Evolutionary conservation across 2,113 vertebrate species (phyloP), one percentile per base, ranked within the genome.

Genomic region (Leptobrachium ailaonicum): DNA sequence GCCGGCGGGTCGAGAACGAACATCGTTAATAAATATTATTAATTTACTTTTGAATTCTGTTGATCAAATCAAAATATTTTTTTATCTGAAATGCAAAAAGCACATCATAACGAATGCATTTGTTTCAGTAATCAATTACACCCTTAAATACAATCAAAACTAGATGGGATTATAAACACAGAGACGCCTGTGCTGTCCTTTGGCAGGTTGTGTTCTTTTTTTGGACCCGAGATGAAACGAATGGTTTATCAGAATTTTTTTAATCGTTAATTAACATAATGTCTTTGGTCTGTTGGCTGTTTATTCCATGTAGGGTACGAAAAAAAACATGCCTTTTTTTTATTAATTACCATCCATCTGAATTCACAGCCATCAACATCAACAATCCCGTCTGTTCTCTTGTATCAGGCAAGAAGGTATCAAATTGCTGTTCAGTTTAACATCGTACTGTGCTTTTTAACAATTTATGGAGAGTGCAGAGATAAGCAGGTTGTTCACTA

Each of bases 181-280:
- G n/a, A 43, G 64, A 53, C 67, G 74, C 47, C 47, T 76, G 63
- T 14, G 45, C 4, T n/a, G 73, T 47, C 73, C 44, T 20, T 75
- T 75, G 58, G 73, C 60, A 75, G 58, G 58, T 75, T 75, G 58
- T 62, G 32, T 9, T 13, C 13, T 75, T 20, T 75, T 63, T 74
- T 74, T 74, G 56, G 73, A 47, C 63, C 40, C 6, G n/a, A 73
- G 54, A 60, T 73, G 73, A 8, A 56, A 75, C 64, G 63, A 64
- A 64, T 41, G 13, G 42, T 64, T 58, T 75, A 64, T 75, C 73
- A 75, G 73, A 64, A 75, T 64, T 75, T 20, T 64, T 62, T 64
- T 62, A 64, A 64, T 11, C 73, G n/a, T 40, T 64, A 75, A 73
- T 75, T 75, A 75, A 32, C 73, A 75, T 41, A 8, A 40, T 20